phyloP scores from a whole-genome alignment of 1,140 invertebrate species.

The Drosophila sucinea region DNA sequence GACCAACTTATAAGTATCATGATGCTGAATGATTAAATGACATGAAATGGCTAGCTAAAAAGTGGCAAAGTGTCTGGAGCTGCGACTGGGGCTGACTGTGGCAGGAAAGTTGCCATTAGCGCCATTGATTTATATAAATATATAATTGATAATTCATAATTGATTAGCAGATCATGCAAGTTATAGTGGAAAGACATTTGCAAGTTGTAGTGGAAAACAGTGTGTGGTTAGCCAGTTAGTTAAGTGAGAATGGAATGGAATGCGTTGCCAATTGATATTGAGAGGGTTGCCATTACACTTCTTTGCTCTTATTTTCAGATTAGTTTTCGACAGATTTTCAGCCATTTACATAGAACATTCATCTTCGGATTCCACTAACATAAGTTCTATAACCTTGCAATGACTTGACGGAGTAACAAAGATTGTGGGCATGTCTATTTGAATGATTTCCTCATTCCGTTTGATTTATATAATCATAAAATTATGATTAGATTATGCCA shows the following conservation, averaged over 20 bases:
- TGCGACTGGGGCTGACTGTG: slow-evolving; percentile 19
- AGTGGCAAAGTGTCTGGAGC: slow-evolving; percentile 35
- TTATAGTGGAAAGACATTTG: neutral
- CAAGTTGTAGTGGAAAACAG: slow-evolving; percentile 7
- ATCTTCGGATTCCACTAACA: too few species aligned
- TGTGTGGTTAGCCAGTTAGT: slow-evolving; percentile 33
- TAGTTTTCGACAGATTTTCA: too few species aligned
- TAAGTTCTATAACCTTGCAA: too few species aligned
- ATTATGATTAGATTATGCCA: slow-evolving; percentile 29
- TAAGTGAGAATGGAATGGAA: slow-evolving; percentile 50
- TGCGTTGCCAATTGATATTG: neutral
- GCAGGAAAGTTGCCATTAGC: slow-evolving; percentile 68
- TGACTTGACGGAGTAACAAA: too few species aligned
- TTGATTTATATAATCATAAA: slow-evolving; percentile 40
- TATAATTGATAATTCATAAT: slow-evolving; percentile 52
- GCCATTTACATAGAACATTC: too few species aligned
- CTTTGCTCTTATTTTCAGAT: too few species aligned
- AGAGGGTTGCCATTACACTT: neutral
- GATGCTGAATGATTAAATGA: slow-evolving; percentile 49
- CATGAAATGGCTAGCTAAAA: slow-evolving; percentile 34
- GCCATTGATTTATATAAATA: slow-evolving; percentile 71
- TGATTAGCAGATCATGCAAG: slow-evolving; percentile 27
- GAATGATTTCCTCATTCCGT: too few species aligned
- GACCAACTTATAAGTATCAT: slow-evolving; percentile 50
- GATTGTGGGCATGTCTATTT: too few species aligned